These are phyloP conservation scores for Hippocampus guttulatus DNA, from an alignment of 2,113 vertebrate species.

Conservation along the genomic window DNA sequence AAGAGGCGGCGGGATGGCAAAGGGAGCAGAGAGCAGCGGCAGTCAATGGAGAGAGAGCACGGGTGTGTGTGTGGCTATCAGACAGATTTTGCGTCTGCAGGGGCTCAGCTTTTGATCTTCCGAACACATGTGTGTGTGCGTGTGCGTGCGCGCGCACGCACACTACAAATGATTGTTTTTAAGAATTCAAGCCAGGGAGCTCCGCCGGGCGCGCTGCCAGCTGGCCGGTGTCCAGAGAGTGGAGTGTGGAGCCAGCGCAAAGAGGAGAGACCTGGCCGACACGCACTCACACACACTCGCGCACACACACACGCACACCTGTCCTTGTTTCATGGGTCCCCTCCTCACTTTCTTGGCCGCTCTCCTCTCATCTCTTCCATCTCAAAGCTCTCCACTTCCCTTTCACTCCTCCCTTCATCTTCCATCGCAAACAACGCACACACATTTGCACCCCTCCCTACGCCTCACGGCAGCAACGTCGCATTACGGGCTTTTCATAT, in stretches of 20 bases:
- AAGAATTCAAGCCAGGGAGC: conserved; percentile 75
- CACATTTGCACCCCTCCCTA: neutral
- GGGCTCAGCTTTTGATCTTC: conserved; percentile 71
- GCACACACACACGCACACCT: conserved; percentile 31
- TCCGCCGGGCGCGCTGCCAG: conserved; percentile 67
- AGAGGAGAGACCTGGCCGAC: conserved; percentile 58
- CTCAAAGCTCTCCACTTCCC: conserved; percentile 54
- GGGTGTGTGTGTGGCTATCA: conserved; percentile 32
- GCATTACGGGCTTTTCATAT: conserved; percentile 47
- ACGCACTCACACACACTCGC: conserved; percentile 23
- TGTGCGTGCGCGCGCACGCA: conserved; percentile 25
- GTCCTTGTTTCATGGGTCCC: conserved; percentile 49
- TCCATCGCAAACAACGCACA: conserved; percentile 7
- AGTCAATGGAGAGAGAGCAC: conserved; percentile 28
- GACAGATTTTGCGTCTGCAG: conserved; percentile 61
- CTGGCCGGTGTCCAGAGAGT: conserved; percentile 68
- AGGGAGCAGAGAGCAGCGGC: conserved; percentile 23
- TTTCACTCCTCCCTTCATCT: conserved; percentile 54
- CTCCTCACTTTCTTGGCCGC: conserved; percentile 43
- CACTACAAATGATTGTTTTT: conserved; percentile 78
- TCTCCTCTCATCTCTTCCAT: conserved; percentile 50
- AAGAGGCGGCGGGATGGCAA: conserved; percentile 33
- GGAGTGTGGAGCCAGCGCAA: conserved; percentile 58
- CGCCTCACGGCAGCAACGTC: conserved; percentile 30
- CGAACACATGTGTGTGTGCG: conserved; percentile 30